Conservation (phyloP, 1,140 invertebrate species). For the Pseudomyrmex concolor region DNA sequence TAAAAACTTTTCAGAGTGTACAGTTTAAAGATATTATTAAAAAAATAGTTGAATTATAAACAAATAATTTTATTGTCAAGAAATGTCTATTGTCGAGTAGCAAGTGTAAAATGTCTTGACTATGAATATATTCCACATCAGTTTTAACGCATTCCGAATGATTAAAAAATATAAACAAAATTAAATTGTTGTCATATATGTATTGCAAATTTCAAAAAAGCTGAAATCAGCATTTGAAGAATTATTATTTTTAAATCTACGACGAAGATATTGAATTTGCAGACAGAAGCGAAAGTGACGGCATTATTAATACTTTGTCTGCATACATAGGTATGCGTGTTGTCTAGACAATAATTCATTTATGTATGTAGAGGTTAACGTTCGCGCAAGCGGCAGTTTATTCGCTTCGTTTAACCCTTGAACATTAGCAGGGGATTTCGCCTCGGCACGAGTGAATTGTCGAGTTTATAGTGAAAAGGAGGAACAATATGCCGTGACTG, state of each 20-base stretch:
- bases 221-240: neutral
- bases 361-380: slow-evolving; percentile 29
- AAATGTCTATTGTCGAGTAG: neutral
- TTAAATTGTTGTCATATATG: neutral
- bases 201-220: neutral
- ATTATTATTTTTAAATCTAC: neutral
- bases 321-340: neutral
- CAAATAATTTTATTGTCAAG: neutral
- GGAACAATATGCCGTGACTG: neutral
- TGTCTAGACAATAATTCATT: slow-evolving; percentile 34
- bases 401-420: slow-evolving; percentile 39
- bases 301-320: slow-evolving; percentile 41
- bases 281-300: slow-evolving; percentile 12
- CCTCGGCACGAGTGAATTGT: slow-evolving; percentile 10
- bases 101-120: neutral
- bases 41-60: neutral
- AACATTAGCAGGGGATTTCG: slow-evolving; percentile 1
- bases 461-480: neutral
- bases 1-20: too few species aligned
- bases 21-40: neutral
- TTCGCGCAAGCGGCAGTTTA: slow-evolving; percentile 32
- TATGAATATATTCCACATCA: neutral
- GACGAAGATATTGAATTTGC: neutral
- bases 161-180: neutral
- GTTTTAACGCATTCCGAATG: neutral